Conservation (phyloP, 2,797 vertebrate genomes). For the Galago senegalensis region DNA sequence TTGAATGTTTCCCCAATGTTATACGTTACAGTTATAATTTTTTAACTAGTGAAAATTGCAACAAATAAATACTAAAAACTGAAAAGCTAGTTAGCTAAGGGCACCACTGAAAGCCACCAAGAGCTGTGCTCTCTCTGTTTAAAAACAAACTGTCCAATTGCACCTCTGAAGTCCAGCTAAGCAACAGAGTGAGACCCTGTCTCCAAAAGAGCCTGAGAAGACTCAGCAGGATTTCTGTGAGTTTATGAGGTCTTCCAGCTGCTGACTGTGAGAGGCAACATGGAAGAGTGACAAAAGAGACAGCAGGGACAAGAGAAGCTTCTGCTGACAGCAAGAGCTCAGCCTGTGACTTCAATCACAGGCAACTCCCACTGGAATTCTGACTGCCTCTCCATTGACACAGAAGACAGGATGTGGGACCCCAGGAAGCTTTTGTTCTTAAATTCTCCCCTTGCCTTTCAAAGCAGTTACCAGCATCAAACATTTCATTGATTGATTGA, state of each 20-base stretch:
- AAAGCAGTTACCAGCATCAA: not conserved
- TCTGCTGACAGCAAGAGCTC: not conserved
- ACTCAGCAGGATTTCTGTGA: not conserved
- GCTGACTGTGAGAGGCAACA: not conserved
- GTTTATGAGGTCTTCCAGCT: not conserved
- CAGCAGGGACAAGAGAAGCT: not conserved
- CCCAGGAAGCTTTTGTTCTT: not conserved
- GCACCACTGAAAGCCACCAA: accelerated
- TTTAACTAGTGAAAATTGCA: not conserved
- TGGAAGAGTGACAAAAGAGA: not conserved
- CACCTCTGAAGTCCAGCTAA: not conserved
- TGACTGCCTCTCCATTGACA: not conserved
- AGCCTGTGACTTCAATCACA: not conserved
- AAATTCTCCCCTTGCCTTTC: not conserved
- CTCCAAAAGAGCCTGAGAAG: not conserved
- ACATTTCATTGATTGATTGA: not conserved
- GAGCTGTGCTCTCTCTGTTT: not conserved
- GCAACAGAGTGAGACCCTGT: not conserved
- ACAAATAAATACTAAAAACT: not conserved
- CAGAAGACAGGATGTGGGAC: not conserved
- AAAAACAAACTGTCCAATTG: not conserved
- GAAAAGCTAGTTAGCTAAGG: not conserved
- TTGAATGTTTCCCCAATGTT: not conserved
- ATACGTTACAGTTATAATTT: not conserved
- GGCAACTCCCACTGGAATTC: not conserved